Evolutionary conservation across 2,113 vertebrate species (phyloP), one percentile per base, ranked within the genome.

Genomic region (Hippotragus niger): DNA sequence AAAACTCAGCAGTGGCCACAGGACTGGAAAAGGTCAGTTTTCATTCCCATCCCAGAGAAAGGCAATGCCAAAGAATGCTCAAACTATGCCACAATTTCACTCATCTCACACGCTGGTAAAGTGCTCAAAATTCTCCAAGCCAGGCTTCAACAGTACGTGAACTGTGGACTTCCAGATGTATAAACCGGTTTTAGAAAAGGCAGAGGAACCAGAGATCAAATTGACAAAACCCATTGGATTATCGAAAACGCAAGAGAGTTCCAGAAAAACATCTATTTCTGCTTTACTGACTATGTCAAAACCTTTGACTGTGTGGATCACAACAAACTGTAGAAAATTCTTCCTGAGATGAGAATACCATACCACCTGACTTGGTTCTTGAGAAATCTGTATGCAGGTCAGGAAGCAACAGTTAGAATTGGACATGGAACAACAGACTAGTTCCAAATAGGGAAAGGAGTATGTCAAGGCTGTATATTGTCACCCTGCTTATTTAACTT

Each of bases 71-170:
- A 21, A 36, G n/a, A 71, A 71, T 23, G 64, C n/a, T 71, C n/a
- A 36, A 71, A 21, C n/a, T 71, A 71, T 4, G 0, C 5, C 67
- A 40, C n/a, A 12, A 0, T 71, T 36, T 21, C 64, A 36, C 19
- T 23, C 9, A 71, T 71, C 64, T 71, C 64, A 71, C 64, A 71
- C 2, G 0, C 64, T 71, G 2, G n/a, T 71, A 71, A 71, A 71
- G 64, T 23, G 9, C 64, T 71, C n/a, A 71, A 36, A 36, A 71
- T 71, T 71, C n/a, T 71, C 19, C 4, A 36, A 21, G 64, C 17
- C 64, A 71, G n/a, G 17, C 17, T 36, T 71, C 64, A 71, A 21
- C n/a, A 71, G 17, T 36, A 71, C 0, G 2, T 71, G 4, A 71
- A 36, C 17, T 71, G n/a, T 71, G 64, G 21, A 71, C 9, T 23